Evolutionary conservation across 1,140 invertebrate species (phyloP).

Genomic region (Bombus vancouverensis): DNA sequence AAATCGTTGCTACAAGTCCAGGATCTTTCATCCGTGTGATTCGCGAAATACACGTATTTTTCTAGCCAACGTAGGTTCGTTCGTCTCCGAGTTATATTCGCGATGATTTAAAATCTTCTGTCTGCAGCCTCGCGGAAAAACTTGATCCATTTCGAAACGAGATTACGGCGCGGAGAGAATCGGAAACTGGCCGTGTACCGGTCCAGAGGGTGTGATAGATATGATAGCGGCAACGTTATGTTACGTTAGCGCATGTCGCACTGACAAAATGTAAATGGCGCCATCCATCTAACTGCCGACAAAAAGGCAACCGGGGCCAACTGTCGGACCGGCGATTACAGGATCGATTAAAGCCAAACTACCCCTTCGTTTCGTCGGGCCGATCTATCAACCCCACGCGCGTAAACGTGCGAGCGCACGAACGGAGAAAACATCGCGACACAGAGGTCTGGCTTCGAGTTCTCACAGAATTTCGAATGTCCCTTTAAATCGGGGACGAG

Average conservation of each 20-base stretch:
- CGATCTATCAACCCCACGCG: slow-evolving; percentile 80
- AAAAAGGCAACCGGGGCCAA: slow-evolving; percentile 81
- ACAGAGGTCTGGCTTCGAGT: slow-evolving; percentile 30
- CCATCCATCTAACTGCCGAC: slow-evolving; percentile 81
- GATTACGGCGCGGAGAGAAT: slow-evolving; percentile 21
- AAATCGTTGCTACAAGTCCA: slow-evolving; percentile 29
- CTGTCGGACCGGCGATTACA: slow-evolving; percentile 82
- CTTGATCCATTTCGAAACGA: background rate
- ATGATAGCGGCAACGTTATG: slow-evolving; percentile 74
- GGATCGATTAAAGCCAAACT: slow-evolving; percentile 83
- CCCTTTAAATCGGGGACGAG: background rate
- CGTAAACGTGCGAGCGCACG: slow-evolving; percentile 53
- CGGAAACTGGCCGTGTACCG: slow-evolving; percentile 45
- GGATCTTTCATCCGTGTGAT: background rate
- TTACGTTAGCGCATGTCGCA: slow-evolving; percentile 78
- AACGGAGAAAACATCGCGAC: slow-evolving; percentile 64
- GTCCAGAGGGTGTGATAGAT: slow-evolving; percentile 78
- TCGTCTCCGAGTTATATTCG: background rate
- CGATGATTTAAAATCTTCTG: background rate
- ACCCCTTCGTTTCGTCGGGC: slow-evolving; percentile 81
- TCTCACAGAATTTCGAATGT: slow-evolving; percentile 53
- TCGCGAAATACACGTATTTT: background rate
- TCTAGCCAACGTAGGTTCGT: background rate
- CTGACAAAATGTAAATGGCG: slow-evolving; percentile 83
- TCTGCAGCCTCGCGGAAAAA: slow-evolving; percentile 5